Evolutionary conservation across 2,113 vertebrate genomes (phyloP), one percentile per base, ranked within the genome.

Genomic region (Pelodiscus sinensis): DNA sequence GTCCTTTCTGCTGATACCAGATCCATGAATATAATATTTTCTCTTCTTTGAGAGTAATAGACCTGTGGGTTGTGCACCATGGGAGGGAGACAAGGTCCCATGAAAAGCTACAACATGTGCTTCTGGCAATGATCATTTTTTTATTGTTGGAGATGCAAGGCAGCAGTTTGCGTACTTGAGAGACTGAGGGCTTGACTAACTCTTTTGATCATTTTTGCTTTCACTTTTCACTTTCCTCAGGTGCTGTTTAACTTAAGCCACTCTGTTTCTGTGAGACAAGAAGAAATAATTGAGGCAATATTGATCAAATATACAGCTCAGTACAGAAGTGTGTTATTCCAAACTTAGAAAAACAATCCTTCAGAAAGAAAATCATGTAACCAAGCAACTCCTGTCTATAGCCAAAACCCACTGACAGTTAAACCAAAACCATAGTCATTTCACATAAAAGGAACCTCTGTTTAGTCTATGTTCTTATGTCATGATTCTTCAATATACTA

Each of bases 251-350:
- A 62, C 22, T 85, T 62, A 85, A 94, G 87, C 7, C 52, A 55
- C 62, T 3, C 50, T 24, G 1, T 38, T 83, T 85, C 68, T 81
- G 24, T 85, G 54, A 79, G n/a, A 13, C 73, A n/a, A 81, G 7
- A 86, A 31, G 81, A 92, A 92, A 89, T 19, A 95, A 83, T 55
- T 85, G 31, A 71, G 65, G n/a, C 31, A 10, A 4, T 10, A n/a
- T 71, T 71, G 13, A 75, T 58, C 13, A 84, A 92, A 2, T 60
- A 56, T 5, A n/a, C 3, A 0, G 24, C 8, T 90, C 19, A 62
- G 19, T 55, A 79, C 14, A 80, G 55, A 50, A n/a, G 56, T 8
- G 25, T 50, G 29, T 9, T 56, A 73, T 73, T 75, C 35, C 58
- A 3, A 13, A 79, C 79, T 87, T 90, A 60, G 81, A 68, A 93